Conservation (phyloP, 2,797 vertebrate genomes). For the Anniella stebbinsi region DNA sequence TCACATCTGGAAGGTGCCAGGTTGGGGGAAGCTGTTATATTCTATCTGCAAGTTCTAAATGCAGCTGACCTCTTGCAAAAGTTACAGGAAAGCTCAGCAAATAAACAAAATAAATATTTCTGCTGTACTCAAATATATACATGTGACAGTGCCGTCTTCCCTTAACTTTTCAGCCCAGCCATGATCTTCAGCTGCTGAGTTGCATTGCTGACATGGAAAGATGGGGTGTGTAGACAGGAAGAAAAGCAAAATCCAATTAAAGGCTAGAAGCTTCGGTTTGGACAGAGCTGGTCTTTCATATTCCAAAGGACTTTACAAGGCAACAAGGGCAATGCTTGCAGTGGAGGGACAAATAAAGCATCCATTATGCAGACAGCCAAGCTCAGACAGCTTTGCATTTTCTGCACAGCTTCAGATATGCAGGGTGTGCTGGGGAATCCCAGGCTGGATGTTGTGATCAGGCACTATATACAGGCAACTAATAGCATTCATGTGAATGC, state of each 20-base stretch:
- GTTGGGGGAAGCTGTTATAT: background rate
- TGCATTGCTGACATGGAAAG: conserved; percentile 5
- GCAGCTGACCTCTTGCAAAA: background rate
- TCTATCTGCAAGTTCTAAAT: background rate
- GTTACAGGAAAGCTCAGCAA: background rate
- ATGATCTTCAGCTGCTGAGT: fast-evolving
- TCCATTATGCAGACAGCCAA: background rate
- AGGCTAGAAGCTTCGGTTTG: background rate
- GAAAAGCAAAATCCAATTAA: conserved; percentile 4
- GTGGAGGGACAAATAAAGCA: background rate
- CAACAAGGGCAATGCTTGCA: background rate
- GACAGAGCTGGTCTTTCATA: conserved; percentile 4
- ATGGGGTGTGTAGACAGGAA: conserved; percentile 40
- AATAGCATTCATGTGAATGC: background rate
- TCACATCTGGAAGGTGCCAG: background rate
- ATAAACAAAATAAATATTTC: background rate
- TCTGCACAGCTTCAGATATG: background rate
- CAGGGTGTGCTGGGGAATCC: background rate
- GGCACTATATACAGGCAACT: background rate
- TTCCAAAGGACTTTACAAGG: conserved; percentile 17
- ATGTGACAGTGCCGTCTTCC: background rate
- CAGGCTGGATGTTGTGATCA: background rate
- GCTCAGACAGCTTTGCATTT: fast-evolving
- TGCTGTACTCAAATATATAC: background rate
- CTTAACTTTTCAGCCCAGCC: background rate